phyloP scores from a whole-genome alignment of 2,113 vertebrate genomes.

The Osmerus eperlanus region DNA sequence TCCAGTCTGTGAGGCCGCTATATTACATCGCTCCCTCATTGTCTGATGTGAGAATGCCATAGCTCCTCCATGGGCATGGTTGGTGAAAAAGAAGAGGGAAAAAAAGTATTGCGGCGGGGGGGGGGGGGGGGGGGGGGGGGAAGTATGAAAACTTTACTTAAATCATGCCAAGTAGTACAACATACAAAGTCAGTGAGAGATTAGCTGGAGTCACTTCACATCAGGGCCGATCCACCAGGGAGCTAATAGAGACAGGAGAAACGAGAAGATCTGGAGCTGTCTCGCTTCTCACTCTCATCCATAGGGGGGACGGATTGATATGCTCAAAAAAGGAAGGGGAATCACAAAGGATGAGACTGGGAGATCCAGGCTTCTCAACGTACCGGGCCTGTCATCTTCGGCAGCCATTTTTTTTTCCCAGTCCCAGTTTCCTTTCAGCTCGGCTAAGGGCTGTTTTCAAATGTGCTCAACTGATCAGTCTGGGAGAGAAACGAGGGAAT shows the following conservation, averaged over 20 bases:
- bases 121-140: background rate
- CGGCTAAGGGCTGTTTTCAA: conserved; percentile 78
- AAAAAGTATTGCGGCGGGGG: conserved; percentile 24
- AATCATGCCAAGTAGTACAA: conserved; percentile 56
- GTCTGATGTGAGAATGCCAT: conserved; percentile 31
- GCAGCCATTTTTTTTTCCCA: conserved; percentile 74
- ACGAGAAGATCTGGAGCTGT: conserved; percentile 29
- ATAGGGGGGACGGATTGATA: conserved; percentile 77
- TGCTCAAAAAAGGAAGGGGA: conserved; percentile 73
- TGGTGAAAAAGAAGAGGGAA: conserved; percentile 9
- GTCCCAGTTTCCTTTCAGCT: conserved; percentile 74
- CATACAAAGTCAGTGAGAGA: conserved; percentile 73
- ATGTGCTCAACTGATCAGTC: conserved; percentile 58
- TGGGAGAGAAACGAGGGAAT: conserved; percentile 19
- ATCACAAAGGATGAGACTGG: conserved; percentile 77
- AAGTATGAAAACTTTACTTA: conserved; percentile 35
- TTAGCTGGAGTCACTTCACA: conserved; percentile 75
- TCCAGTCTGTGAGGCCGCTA: conserved; percentile 31
- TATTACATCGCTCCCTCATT: conserved; percentile 44
- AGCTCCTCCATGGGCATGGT: background rate
- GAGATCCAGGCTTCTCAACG: conserved; percentile 74
- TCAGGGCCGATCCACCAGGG: conserved; percentile 32
- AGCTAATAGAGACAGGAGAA: conserved; percentile 41
- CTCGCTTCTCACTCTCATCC: conserved; percentile 42
- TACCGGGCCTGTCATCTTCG: conserved; percentile 80